A percentile compares a stretch with the other conserved stretches of the same genome.
Conservation (phyloP, 2,888 invertebrate species). For the Drosophila picticornis region DNA sequence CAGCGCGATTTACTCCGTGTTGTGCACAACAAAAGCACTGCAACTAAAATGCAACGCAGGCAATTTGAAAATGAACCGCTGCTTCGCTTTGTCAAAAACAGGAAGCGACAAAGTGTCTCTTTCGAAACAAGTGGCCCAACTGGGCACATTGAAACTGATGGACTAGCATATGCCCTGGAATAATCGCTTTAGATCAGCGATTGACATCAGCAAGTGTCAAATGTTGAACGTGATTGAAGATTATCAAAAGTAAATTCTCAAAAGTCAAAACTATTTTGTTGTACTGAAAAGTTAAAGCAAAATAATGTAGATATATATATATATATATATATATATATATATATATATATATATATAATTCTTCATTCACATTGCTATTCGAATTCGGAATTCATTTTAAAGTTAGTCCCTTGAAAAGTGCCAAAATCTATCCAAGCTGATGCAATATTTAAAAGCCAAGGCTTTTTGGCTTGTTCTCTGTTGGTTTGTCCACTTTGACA, state of each 20-base stretch:
- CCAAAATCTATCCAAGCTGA: background rate
- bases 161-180: conserved; percentile 17
- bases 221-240: too few species aligned
- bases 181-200: too few species aligned
- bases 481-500: background rate
- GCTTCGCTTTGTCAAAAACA: conserved; percentile 43
- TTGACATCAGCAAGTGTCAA: background rate
- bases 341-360: background rate
- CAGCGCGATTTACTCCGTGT: conserved; percentile 49
- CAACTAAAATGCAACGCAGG: conserved; percentile 64
- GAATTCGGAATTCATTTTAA: background rate
- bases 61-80: conserved; percentile 45
- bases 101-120: conserved; percentile 63
- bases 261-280: background rate
- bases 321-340: background rate
- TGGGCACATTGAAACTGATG: background rate
- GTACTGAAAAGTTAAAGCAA: background rate
- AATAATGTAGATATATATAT: background rate
- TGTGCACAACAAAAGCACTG: conserved; percentile 67
- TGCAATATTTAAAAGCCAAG: background rate
- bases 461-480: background rate
- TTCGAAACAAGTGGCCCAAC: conserved; percentile 40
- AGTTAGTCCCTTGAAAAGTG: background rate
- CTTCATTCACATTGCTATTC: background rate
- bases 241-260: background rate